Evolutionary conservation across 2,113 vertebrate genomes (phyloP).

Genomic region (Fulica atra): DNA sequence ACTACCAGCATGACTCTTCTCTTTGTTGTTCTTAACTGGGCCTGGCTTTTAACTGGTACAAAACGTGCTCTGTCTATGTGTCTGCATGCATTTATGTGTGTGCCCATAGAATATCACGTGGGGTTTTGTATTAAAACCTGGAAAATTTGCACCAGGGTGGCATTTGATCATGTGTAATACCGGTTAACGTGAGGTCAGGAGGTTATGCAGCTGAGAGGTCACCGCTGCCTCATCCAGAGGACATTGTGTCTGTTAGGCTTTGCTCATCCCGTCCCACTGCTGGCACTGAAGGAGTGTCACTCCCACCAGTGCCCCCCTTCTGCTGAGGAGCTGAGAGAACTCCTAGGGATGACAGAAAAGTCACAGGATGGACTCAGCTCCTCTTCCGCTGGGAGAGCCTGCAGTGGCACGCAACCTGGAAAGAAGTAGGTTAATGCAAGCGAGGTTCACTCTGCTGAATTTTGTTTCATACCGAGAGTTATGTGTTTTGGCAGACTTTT

Average conservation of each 20-base stretch:
- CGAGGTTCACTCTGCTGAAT: not conserved
- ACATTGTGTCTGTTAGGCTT: not conserved
- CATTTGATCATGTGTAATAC: not conserved
- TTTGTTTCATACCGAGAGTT: not conserved
- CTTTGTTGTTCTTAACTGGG: not conserved
- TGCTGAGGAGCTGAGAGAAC: not conserved
- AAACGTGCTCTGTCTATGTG: rapidly evolving
- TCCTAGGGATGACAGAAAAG: not conserved
- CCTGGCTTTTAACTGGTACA: not conserved
- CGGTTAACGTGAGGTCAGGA: not conserved
- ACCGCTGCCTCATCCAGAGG: not conserved
- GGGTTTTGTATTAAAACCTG: not conserved
- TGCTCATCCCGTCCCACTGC: not conserved
- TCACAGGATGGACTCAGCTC: not conserved
- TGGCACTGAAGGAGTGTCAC: not conserved
- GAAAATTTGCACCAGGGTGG: not conserved
- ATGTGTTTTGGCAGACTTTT: constrained; percentile 30
- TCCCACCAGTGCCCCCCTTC: not conserved
- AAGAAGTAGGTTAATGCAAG: constrained; percentile 29
- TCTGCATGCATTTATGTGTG: not conserved
- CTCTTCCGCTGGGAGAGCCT: not conserved
- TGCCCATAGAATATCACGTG: not conserved
- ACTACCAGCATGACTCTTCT: not conserved
- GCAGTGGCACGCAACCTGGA: not conserved
- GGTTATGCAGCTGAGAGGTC: not conserved